Evolutionary conservation across 2,888 invertebrate species (phyloP).

Genomic region (Herminia tarsipennalis): DNA sequence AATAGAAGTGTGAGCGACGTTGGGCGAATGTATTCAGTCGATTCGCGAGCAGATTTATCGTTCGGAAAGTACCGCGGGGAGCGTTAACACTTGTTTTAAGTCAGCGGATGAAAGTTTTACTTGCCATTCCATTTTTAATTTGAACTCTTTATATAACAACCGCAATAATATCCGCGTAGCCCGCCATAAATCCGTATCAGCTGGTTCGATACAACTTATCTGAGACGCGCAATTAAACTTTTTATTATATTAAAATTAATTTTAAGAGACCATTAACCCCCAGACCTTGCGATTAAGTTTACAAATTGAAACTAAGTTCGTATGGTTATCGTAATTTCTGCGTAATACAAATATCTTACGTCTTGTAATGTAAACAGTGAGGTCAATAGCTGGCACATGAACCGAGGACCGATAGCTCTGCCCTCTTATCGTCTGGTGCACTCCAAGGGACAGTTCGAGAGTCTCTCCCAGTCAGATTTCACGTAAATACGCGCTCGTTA

Average conservation of each 20-base stretch:
- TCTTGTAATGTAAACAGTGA: constrained; percentile 72
- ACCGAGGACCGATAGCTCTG: constrained; percentile 67
- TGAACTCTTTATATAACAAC: constrained; percentile 66
- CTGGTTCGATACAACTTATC: constrained; percentile 51
- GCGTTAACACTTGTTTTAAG: constrained; percentile 77
- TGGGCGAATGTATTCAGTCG: constrained; percentile 68
- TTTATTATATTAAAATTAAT: constrained; percentile 68
- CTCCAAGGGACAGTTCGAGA: constrained; percentile 71
- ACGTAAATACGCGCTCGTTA: constrained; percentile 80
- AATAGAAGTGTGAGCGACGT: constrained; percentile 73
- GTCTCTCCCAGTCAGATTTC: constrained; percentile 79
- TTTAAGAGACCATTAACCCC: constrained; percentile 76
- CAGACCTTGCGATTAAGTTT: constrained; percentile 65
- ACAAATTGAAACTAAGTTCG: constrained; percentile 71
- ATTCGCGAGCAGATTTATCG: constrained; percentile 81
- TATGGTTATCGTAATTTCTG: constrained; percentile 65
- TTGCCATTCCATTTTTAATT: constrained; percentile 74
- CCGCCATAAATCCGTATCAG: constrained; percentile 45
- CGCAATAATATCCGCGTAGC: constrained; percentile 39
- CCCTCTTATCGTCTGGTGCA: constrained; percentile 75
- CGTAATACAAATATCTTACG: constrained; percentile 61
- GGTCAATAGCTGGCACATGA: constrained; percentile 83
- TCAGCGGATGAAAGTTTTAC: constrained; percentile 78
- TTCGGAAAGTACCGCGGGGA: constrained; percentile 65
- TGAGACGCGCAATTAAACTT: constrained; percentile 44